phyloP scores from a whole-genome alignment of 2,888 invertebrate genomes.

The Drosophila nigricruria region DNA sequence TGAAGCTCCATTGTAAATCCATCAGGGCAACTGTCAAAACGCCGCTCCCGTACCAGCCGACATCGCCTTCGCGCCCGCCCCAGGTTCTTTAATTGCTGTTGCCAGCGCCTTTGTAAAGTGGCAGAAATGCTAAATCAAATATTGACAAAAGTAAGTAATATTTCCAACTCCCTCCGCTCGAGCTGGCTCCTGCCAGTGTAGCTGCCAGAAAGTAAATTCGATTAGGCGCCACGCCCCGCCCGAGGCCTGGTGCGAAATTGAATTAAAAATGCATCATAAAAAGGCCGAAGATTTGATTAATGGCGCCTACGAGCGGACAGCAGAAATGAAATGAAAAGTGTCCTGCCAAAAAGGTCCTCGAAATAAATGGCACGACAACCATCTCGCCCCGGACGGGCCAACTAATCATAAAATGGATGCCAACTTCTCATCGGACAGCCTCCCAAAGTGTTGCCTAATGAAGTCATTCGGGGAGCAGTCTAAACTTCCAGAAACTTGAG shows the following conservation, averaged over 20 bases:
- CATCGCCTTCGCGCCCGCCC: neutral
- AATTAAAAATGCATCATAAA: constrained; percentile 79
- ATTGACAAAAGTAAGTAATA: constrained; percentile 76
- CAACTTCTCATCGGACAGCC: constrained; percentile 28
- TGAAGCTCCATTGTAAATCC: constrained; percentile 56
- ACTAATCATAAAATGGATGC: constrained; percentile 64
- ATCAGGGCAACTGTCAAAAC: constrained; percentile 62
- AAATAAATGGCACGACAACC: constrained; percentile 65
- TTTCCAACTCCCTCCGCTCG: constrained; percentile 33
- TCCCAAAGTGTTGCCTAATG: constrained; percentile 34
- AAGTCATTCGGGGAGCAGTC: constrained; percentile 33
- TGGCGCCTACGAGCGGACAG: constrained; percentile 47
- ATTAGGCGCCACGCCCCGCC: constrained; percentile 70
- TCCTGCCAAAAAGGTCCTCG: constrained; percentile 53
- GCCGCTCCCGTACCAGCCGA: constrained; percentile 3
- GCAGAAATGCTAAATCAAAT: constrained; percentile 76
- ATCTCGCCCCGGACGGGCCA: constrained; percentile 36
- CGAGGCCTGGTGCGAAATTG: constrained; percentile 62
- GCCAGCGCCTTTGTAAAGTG: constrained; percentile 62
- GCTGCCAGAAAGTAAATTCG: constrained; percentile 58
- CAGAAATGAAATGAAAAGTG: constrained; percentile 48
- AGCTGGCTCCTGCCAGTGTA: neutral
- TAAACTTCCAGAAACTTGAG: constrained; percentile 41
- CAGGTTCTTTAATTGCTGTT: constrained; percentile 66
- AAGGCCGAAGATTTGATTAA: constrained; percentile 78